Base-by-base conservation (phyloP, 2,888 invertebrate species). In the Heteropelma amictum region DNA sequence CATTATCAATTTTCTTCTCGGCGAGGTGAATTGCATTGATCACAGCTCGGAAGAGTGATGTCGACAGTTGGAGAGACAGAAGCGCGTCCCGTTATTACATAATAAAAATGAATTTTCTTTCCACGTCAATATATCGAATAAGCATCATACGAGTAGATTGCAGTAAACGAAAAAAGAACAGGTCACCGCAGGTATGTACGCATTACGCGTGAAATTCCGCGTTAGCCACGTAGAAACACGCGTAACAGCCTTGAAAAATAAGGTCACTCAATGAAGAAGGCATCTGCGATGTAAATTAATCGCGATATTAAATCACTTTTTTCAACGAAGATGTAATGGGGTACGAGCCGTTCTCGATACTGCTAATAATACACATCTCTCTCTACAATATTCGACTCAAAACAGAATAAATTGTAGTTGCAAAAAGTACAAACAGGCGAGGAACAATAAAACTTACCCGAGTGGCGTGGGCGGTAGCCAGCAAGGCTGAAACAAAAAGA, bases 401-500 rank as follows among this genome's bases (percentile, higher is more conserved):
- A n/a, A n/a, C n/a, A n/a, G n/a, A n/a, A n/a, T n/a, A n/a, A n/a
- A n/a, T n/a, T n/a, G n/a, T n/a, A n/a, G n/a, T n/a, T n/a, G n/a
- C n/a, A n/a, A n/a, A 40, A 40, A 26, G 14, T 26, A 14, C 10
- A 42, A 17, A 1, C 10, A n/a, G 0, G 2, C 5, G n/a, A 21
- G 17, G n/a, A 33, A 21, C 23, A 45, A 12, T 6, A 14, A 23
- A n/a, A 86, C 87, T 86, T 78, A 88, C 87, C 86, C 82, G 79
- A 77, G 83, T 84, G 79, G 81, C 79, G 77, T 80, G 83, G 76
- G 80, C 76, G 80, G 84, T 83, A 84, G 84, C 87, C 85, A 87
- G 81, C 81, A 85, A 81, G 78, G 83, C 87, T 88, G 85, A 82
- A 87, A 87, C 82, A 54, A 10, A 70, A 33, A 60, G n/a, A n/a